Conservation (phyloP, 2,888 invertebrate genomes). For the Belgica antarctica region DNA sequence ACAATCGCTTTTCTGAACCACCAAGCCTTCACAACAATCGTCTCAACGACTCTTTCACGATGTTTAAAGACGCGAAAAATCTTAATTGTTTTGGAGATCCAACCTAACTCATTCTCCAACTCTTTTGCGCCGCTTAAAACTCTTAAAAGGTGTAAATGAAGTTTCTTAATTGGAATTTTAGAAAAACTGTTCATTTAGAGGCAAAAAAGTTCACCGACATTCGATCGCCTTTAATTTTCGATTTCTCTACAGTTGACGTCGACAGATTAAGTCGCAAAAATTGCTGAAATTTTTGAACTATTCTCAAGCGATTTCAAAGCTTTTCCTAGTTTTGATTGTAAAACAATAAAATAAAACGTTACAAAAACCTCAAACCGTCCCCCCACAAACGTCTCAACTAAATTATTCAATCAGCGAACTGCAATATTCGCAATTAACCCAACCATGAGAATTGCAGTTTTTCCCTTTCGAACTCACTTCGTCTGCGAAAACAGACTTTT, state of each 20-base stretch:
- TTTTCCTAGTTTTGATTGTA: too few relatives aligned
- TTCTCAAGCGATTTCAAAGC: not conserved
- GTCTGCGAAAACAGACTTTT: not conserved
- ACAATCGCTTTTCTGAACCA: not conserved
- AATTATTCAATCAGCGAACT: not conserved
- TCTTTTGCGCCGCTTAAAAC: not conserved
- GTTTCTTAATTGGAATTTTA: conserved; percentile 28
- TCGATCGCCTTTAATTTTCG: conserved; percentile 13
- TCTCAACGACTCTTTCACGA: not conserved
- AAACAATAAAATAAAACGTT: too few relatives aligned
- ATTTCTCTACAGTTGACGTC: not conserved
- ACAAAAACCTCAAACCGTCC: too few relatives aligned
- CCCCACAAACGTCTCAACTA: too few relatives aligned
- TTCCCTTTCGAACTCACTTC: not conserved
- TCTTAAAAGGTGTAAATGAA: conserved; percentile 33
- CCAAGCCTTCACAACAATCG: too few relatives aligned
- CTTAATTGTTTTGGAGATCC: not conserved
- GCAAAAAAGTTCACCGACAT: conserved; percentile 30
- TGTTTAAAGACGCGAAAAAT: conserved; percentile 24
- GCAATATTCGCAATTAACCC: not conserved
- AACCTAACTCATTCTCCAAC: not conserved
- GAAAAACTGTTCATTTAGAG: conserved; percentile 4
- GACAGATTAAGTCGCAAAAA: not conserved
- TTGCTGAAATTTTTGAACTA: too few relatives aligned
- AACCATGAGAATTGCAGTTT: not conserved